phyloP scores from a whole-genome alignment of 2,797 vertebrate species.

The Lates japonicus region DNA sequence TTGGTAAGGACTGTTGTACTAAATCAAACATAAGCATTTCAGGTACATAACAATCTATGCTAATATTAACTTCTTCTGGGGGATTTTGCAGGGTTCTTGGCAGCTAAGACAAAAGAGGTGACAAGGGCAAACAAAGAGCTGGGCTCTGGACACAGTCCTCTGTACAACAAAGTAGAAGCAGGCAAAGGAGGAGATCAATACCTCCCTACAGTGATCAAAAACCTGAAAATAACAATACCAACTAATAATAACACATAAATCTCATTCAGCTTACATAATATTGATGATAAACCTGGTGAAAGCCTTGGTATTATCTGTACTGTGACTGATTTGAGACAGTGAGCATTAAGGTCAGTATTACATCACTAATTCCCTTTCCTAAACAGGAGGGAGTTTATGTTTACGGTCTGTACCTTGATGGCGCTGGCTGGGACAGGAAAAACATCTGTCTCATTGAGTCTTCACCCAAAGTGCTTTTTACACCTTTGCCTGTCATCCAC shows the following conservation, averaged over 20 bases:
- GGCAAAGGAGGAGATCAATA: slow-evolving; percentile 85
- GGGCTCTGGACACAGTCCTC: slow-evolving; percentile 89
- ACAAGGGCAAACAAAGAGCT: slow-evolving; percentile 90
- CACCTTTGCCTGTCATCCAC: slow-evolving; percentile 86
- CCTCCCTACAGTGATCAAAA: slow-evolving; percentile 57
- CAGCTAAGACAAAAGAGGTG: slow-evolving; percentile 91
- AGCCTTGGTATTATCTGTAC: neutral
- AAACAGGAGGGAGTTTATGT: slow-evolving; percentile 90
- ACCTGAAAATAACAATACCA: neutral
- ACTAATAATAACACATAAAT: neutral
- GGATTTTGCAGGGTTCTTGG: slow-evolving; percentile 85
- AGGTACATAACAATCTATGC: neutral
- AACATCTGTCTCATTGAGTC: slow-evolving; percentile 85
- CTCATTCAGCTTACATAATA: neutral
- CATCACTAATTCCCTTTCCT: slow-evolving; percentile 4
- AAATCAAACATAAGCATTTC: neutral
- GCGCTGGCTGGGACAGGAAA: slow-evolving; percentile 88
- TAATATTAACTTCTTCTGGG: neutral
- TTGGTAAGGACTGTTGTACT: neutral
- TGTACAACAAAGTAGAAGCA: slow-evolving; percentile 88
- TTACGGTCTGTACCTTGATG: slow-evolving; percentile 89
- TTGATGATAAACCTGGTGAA: slow-evolving; percentile 5
- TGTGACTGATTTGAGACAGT: slow-evolving; percentile 1
- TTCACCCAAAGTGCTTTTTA: slow-evolving; percentile 88
- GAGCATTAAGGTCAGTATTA: neutral